A percentile compares a stretch with the other conserved stretches of the same genome.
Evolutionary conservation across 2,113 vertebrate genomes (phyloP).

Genomic region (Rhinichthys klamathensis): DNA sequence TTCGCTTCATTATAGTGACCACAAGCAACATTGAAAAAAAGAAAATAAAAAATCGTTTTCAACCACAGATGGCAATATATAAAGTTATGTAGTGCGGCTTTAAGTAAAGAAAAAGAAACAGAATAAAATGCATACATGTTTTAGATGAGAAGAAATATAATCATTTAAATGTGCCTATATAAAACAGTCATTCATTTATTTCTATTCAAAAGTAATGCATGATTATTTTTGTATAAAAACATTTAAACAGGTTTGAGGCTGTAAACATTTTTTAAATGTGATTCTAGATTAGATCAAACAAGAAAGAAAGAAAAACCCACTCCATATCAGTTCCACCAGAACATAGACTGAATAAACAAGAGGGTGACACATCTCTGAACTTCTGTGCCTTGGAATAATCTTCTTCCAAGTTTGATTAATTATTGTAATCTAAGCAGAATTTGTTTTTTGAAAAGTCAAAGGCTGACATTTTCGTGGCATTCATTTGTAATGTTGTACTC

Average conservation of each 20-base stretch:
- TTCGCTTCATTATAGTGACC: neutral
- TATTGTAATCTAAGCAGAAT: conserved; percentile 41
- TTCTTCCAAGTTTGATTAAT: conserved; percentile 36
- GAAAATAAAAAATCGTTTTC: no score
- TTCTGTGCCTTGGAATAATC: neutral
- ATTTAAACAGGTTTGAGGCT: neutral
- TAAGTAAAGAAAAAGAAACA: neutral
- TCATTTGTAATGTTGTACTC: conserved; percentile 32
- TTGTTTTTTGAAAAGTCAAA: conserved; percentile 37
- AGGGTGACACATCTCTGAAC: conserved; percentile 9
- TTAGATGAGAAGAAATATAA: neutral
- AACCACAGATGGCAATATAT: neutral
- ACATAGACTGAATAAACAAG: conserved; percentile 9
- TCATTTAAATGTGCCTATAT: neutral
- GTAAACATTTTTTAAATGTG: neutral
- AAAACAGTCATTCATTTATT: no score
- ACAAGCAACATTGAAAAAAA: no score
- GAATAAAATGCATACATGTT: neutral
- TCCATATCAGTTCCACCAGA: neutral
- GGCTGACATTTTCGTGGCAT: conserved; percentile 41
- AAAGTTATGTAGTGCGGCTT: neutral
- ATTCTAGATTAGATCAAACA: neutral
- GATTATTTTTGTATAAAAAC: neutral
- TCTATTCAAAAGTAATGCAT: neutral
- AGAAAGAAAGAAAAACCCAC: neutral